Evolutionary conservation across 2,888 invertebrate species (phyloP).

Genomic region (Leptodirus hochenwartii): DNA sequence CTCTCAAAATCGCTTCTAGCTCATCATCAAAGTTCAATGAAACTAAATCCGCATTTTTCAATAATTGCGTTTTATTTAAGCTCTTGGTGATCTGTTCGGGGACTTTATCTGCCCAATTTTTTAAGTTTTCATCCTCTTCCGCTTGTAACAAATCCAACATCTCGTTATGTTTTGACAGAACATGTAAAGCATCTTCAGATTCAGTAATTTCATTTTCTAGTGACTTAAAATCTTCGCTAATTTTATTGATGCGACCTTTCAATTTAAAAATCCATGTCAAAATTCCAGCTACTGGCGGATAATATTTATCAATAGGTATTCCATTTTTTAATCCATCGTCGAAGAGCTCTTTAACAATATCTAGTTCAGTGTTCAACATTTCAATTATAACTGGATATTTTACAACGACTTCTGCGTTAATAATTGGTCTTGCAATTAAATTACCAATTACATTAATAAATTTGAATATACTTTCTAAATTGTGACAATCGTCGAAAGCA

Average conservation of each 20-base stretch:
- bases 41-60: constrained; percentile 33
- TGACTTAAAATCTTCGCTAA: constrained; percentile 39
- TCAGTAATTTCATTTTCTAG: constrained; percentile 43
- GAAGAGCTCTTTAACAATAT: constrained; percentile 42
- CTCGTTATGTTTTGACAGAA: constrained; percentile 42
- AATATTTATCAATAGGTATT: constrained; percentile 41
- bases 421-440: constrained; percentile 54
- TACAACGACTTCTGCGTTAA: constrained; percentile 49
- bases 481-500: constrained; percentile 64
- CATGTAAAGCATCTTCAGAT: constrained; percentile 34
- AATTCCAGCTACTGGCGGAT: constrained; percentile 59
- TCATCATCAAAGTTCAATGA: constrained; percentile 49
- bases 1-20: constrained; percentile 54
- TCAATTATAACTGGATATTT: constrained; percentile 46
- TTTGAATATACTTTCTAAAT: constrained; percentile 42
- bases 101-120: constrained; percentile 49
- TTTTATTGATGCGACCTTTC: constrained; percentile 34
- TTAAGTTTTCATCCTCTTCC: constrained; percentile 42
- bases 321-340: constrained; percentile 35
- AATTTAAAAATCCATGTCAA: constrained; percentile 51
- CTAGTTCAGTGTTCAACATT: constrained; percentile 44
- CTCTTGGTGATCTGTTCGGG: constrained; percentile 42
- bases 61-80: constrained; percentile 40
- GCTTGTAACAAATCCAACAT: constrained; percentile 44
- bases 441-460: constrained; percentile 36